These are phyloP conservation scores for Drosophila aldrichi DNA, from an alignment of 2,888 invertebrate genomes.

Conservation along the genomic window DNA sequence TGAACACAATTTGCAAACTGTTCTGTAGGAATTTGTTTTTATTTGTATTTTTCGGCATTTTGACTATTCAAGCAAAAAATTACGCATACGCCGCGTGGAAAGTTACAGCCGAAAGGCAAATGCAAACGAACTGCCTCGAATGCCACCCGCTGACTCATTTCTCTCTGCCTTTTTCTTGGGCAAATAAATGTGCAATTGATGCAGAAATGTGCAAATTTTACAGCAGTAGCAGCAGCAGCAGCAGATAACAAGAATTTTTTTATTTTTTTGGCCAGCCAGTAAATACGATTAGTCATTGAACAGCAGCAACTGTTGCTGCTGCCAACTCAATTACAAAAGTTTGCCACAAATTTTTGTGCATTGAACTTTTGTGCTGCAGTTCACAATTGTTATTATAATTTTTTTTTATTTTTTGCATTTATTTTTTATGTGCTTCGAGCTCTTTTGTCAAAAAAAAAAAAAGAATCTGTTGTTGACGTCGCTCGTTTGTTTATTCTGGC, in stretches of 20 bases:
- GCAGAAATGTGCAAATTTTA: constrained; percentile 79
- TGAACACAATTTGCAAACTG: constrained; percentile 26
- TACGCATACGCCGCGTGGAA: constrained; percentile 58
- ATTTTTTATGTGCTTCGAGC: constrained; percentile 4
- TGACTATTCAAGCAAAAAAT: constrained; percentile 40
- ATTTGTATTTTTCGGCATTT: not conserved
- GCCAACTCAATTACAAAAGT: constrained; percentile 26
- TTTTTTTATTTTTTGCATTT: constrained; percentile 1
- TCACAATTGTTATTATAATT: constrained; percentile 48
- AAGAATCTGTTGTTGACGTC: constrained; percentile 27
- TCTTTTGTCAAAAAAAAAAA: constrained; percentile 20
- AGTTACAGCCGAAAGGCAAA: constrained; percentile 40
- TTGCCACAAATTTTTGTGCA: constrained; percentile 54
- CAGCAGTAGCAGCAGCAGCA: constrained; percentile 37
- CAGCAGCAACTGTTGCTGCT: constrained; percentile 19
- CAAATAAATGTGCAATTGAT: constrained; percentile 74
- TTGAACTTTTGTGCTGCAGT: constrained; percentile 41
- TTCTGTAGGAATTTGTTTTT: constrained; percentile 20
- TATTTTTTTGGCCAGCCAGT: constrained; percentile 32
- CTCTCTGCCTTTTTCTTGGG: constrained; percentile 21
- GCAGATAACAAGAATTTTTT: constrained; percentile 43
- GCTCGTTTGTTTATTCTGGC: constrained; percentile 46
- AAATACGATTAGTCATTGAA: constrained; percentile 53
- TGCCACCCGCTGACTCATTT: constrained; percentile 45
- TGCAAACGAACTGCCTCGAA: constrained; percentile 58